Base-by-base conservation (phyloP, 1,140 invertebrate genomes). In the Bilobella aurantiaca region DNA sequence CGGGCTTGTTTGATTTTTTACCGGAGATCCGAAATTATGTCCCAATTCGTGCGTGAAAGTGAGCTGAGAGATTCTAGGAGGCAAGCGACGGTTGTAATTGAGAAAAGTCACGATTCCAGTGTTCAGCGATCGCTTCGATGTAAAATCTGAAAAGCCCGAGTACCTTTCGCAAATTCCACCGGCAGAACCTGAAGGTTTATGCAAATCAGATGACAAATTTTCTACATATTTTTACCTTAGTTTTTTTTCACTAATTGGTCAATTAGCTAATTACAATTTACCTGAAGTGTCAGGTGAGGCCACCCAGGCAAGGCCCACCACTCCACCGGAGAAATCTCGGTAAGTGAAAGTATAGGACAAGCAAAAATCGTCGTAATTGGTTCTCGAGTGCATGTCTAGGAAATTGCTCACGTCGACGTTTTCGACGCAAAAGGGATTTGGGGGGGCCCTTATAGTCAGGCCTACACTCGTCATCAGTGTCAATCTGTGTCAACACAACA, bases 381-480 rank as follows among this genome's bases (percentile, higher is more conserved):
- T 87, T 58, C 97, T 81, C 5, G 96, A 98, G 77, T 99, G 96
- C 25, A 98, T 82, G 81, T 99, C 99, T 46, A 99, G 82, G 79
- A 98, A 99, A 81, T 99, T 99, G 73, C 93, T 97, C 56, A 98
- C 96, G 77, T 99, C 96, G 73, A 99, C 96, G 77, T 99, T 97
- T 74, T 92, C 89, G 75, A 91, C 86, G 78, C 96, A 99, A 78
- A 98, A 99, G 57, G 90, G 90, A 81, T 95, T n/a, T 96, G 61
- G 84, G 80, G 62, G 91, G 87, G 14, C 84, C 83, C 62, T 83
- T 82, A 42, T 81, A 83, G 28, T 82, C 79, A 16, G 76, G 76
- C 62, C 82, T 82, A 76, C 91, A 95, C 28, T 88, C 82, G 0
- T 86, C 84, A 74, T 93, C 88, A 76, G 94, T 90, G 78, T 95